These are phyloP conservation scores for Leptocoma aspasia DNA, from an alignment of 2,113 vertebrate genomes.

Conservation along the genomic window DNA sequence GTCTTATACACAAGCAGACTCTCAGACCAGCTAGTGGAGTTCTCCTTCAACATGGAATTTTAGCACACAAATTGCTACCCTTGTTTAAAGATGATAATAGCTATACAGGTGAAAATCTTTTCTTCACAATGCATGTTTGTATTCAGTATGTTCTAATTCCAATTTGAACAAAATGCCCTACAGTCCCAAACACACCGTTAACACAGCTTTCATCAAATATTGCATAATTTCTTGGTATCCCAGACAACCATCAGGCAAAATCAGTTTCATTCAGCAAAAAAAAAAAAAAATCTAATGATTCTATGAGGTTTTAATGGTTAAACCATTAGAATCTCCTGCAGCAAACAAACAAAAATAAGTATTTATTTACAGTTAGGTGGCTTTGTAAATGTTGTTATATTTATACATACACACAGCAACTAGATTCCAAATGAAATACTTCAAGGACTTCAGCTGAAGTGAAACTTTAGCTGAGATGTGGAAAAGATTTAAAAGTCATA, in stretches of 20 bases:
- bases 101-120: not conserved
- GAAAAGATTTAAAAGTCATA: not conserved
- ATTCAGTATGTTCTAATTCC: not conserved
- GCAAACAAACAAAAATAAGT: slow-evolving; percentile 64
- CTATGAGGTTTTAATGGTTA: slow-evolving; percentile 73
- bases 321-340: slow-evolving; percentile 84
- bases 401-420: not conserved
- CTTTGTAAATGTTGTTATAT: not conserved
- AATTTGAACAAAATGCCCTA: not conserved
- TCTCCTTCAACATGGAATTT: not conserved
- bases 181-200: not conserved
- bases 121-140: no score
- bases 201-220: not conserved
- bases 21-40: not conserved
- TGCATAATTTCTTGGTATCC: not conserved
- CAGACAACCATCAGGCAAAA: not conserved
- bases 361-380: not conserved
- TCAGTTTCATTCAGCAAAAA: not conserved
- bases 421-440: not conserved
- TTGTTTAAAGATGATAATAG: not conserved
- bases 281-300: not conserved
- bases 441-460: not conserved
- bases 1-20: not conserved
- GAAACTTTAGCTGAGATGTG: not conserved
- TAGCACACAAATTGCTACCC: not conserved